A percentile compares a stretch with the other conserved stretches of the same genome.
Evolutionary conservation across 2,113 vertebrate genomes (phyloP).

Genomic region (Tetrax tetrax): DNA sequence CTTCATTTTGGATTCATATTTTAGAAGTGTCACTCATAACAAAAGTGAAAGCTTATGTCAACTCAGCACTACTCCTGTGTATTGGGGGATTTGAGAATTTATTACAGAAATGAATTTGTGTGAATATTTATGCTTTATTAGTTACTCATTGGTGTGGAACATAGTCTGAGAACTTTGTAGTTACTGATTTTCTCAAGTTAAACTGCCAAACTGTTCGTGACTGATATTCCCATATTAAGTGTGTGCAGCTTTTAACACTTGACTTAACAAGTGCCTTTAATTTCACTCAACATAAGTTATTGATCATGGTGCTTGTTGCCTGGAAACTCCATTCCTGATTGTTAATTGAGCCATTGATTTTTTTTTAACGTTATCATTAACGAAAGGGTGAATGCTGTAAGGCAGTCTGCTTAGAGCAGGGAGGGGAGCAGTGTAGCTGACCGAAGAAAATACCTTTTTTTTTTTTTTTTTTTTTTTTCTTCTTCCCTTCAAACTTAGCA

Average conservation of each 20-base stretch:
- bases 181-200: constrained; percentile 65
- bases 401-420: background rate
- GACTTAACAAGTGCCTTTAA: constrained; percentile 81
- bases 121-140: constrained; percentile 69
- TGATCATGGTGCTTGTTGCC: constrained; percentile 75
- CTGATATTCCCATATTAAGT: constrained; percentile 60
- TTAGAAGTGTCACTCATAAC: background rate
- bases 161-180: constrained; percentile 60
- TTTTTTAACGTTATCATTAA: constrained; percentile 67
- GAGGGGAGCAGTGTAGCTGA: background rate
- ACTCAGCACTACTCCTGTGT: constrained; percentile 21
- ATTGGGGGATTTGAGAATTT: constrained; percentile 47
- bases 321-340: constrained; percentile 75
- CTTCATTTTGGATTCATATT: background rate
- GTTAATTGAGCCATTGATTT: constrained; percentile 82
- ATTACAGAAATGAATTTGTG: constrained; percentile 56
- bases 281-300: constrained; percentile 81
- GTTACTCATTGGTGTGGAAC: constrained; percentile 61
- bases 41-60: background rate
- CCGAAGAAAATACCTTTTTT: background rate
- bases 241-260: constrained; percentile 76
- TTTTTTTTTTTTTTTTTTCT: background rate
- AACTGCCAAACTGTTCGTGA: constrained; percentile 57
- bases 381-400: constrained; percentile 58
- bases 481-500: background rate